Conservation (phyloP, 2,113 vertebrate genomes). For the Microtus pennsylvanicus region DNA sequence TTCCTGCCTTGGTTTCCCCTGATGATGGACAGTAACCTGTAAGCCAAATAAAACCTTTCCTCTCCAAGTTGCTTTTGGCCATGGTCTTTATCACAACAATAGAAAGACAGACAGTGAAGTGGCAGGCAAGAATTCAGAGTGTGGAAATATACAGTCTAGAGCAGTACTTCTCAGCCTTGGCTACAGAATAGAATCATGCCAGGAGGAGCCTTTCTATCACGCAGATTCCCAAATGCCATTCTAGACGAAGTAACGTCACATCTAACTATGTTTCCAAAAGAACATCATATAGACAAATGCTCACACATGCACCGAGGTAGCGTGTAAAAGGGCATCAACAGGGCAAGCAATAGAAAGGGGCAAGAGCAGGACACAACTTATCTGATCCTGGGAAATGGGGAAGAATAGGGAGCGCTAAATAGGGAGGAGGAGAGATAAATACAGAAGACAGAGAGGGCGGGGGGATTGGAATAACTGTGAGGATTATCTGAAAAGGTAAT, state of each 20-base stretch:
- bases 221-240: background rate
- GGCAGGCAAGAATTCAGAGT: background rate
- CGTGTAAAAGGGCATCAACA: background rate
- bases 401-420: background rate
- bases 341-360: background rate
- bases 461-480: background rate
- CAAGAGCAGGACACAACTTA: background rate
- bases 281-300: background rate
- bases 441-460: background rate
- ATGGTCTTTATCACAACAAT: background rate
- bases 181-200: background rate
- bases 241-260: background rate
- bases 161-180: background rate
- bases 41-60: background rate
- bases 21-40: background rate
- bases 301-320: background rate
- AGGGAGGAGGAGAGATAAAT: background rate
- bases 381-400: background rate
- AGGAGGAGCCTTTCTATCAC: background rate
- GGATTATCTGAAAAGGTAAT: background rate
- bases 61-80: background rate
- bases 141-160: background rate
- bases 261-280: background rate
- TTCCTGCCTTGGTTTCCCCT: background rate
- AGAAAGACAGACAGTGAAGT: background rate